Evolutionary conservation across 2,797 vertebrate genomes (phyloP), one percentile per base, ranked within the genome.

Genomic region (Anguilla pacifica): DNA sequence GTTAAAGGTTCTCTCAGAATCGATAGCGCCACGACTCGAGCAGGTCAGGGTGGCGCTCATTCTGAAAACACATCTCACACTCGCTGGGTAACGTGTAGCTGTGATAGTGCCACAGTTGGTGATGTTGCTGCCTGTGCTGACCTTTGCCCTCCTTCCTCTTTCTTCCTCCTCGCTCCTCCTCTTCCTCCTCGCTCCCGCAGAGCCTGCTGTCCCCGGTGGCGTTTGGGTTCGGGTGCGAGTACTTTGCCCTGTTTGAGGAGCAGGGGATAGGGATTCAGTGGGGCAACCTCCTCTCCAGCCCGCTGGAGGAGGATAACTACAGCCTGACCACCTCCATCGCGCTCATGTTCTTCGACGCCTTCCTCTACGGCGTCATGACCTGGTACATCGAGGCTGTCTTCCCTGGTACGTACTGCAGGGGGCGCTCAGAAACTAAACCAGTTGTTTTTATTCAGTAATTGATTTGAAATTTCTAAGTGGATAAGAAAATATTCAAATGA

Each of bases 321-420:
- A 99, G 95, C 93, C 96, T 99, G 89, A 98, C 97, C 88, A 97
- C 97, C 0, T 97, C 98, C 0, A 96, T 97, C 77, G 94, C 93
- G 87, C 98, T 99, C 95, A 99, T 99, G 99, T 91, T 99, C 87
- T 97, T 99, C 0, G 98, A 99, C 19, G 94, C 97, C 0, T 94
- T 98, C 88, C 94, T 99, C 0, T 99, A 99, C 0, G 98, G 96
- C 7, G 72, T 97, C 88, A 97, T 99, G 97, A 99, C 98, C 0
- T 99, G 99, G 98, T 99, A 99, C 95, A 97, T 99, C 9, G 99
- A 99, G 92, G 96, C 98, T 0, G 98, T 99, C 81, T 99, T 99
- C 91, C 99, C 99, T 94, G 99, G 98, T 99, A 93, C 57, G 49
- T 7, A 25, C 25, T 67, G 61, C 61, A 67, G 61, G 15, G 13